Conservation (phyloP, 2,888 invertebrate genomes). For the Meteorus cinctellus region DNA sequence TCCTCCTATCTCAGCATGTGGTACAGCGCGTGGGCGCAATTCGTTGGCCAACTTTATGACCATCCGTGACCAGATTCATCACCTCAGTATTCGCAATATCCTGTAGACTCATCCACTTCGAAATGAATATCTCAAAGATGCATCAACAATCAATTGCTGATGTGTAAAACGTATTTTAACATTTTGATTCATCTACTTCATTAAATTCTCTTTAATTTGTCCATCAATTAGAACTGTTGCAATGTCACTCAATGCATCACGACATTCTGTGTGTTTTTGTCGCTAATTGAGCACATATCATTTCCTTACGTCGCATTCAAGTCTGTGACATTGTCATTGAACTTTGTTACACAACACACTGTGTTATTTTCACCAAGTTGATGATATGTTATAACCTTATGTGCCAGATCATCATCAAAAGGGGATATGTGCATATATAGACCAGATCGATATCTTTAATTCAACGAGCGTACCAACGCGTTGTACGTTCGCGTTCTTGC, state of each 20-base stretch:
- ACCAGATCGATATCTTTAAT: constrained; percentile 4
- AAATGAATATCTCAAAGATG: background rate
- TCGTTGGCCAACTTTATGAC: constrained; percentile 62
- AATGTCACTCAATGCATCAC: too few relatives aligned
- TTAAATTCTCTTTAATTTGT: too few relatives aligned
- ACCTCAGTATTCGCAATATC: constrained; percentile 44
- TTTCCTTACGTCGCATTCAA: background rate
- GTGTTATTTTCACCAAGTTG: background rate
- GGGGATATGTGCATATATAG: background rate
- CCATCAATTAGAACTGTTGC: too few relatives aligned
- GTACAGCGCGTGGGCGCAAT: constrained; percentile 61
- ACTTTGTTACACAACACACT: background rate
- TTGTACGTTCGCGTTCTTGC: background rate
- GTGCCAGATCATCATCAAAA: constrained; percentile 4
- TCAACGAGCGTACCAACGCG: background rate
- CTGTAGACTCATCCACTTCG: background rate
- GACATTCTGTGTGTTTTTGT: too few relatives aligned
- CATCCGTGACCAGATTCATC: constrained; percentile 70
- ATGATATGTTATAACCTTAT: background rate
- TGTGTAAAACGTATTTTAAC: background rate
- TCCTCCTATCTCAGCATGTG: constrained; percentile 40
- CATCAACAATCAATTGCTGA: background rate
- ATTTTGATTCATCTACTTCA: too few relatives aligned
- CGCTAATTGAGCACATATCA: too few relatives aligned
- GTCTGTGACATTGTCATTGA: background rate